phyloP scores from a whole-genome alignment of 2,888 invertebrate genomes.

The Mesochorus sp. region DNA sequence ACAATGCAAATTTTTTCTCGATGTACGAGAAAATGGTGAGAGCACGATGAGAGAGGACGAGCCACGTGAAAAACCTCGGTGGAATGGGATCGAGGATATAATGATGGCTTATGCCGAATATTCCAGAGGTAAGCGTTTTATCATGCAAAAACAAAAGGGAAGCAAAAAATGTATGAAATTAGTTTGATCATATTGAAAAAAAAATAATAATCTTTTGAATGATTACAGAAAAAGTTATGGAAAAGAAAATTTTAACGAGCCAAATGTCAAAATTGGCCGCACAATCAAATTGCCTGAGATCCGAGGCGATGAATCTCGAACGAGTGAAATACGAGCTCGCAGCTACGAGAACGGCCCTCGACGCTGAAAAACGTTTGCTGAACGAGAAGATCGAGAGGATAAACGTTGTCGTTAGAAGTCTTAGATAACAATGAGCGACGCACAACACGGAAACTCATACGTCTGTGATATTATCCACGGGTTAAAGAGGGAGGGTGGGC shows the following conservation, averaged over 20 bases:
- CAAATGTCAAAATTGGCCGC: slow-evolving; percentile 75
- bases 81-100: slow-evolving; percentile 80
- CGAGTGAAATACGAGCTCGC: slow-evolving; percentile 75
- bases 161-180: neutral
- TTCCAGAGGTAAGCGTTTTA: slow-evolving; percentile 75
- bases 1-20: slow-evolving; percentile 72
- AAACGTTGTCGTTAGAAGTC: slow-evolving; percentile 76
- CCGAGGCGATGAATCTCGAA: slow-evolving; percentile 76
- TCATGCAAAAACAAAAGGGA: no score
- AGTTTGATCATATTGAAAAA: neutral
- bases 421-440: slow-evolving; percentile 79
- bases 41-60: slow-evolving; percentile 65
- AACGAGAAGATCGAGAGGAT: slow-evolving; percentile 77
- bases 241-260: slow-evolving; percentile 73
- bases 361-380: slow-evolving; percentile 75
- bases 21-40: slow-evolving; percentile 68
- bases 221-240: slow-evolving; percentile 74
- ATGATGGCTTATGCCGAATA: slow-evolving; percentile 78
- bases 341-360: slow-evolving; percentile 73
- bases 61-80: slow-evolving; percentile 74
- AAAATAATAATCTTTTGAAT: neutral
- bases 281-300: slow-evolving; percentile 74
- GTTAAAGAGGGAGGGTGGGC: slow-evolving; percentile 69
- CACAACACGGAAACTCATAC: slow-evolving; percentile 81
- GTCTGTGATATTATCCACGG: slow-evolving; percentile 81